Conservation (phyloP, 2,113 vertebrate species). For the Istiophorus platypterus region DNA sequence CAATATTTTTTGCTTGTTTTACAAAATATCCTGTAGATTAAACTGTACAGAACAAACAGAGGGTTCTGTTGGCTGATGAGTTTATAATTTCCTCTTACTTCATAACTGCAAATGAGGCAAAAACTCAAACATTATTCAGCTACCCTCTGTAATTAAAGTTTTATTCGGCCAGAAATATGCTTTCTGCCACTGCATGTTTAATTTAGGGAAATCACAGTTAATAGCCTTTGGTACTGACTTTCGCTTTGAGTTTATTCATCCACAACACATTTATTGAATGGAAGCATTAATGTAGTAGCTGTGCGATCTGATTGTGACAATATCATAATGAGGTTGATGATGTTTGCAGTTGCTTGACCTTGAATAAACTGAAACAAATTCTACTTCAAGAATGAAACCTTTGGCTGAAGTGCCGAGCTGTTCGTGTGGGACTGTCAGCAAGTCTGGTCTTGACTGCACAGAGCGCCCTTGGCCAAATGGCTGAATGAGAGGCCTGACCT, state of each 20-base stretch:
- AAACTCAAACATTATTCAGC: constrained; percentile 75
- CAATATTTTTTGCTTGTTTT: constrained; percentile 85
- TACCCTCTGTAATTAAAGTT: constrained; percentile 73
- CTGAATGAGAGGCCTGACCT: constrained; percentile 32
- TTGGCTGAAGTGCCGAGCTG: constrained; percentile 55
- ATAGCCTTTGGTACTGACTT: constrained; percentile 30
- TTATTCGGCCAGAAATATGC: constrained; percentile 60
- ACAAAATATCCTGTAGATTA: constrained; percentile 81
- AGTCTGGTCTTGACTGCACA: constrained; percentile 49
- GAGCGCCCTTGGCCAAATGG: constrained; percentile 26
- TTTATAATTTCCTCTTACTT: constrained; percentile 73
- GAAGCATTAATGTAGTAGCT: constrained; percentile 42
- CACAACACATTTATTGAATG: constrained; percentile 33
- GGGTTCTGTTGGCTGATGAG: constrained; percentile 62
- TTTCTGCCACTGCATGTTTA: constrained; percentile 49
- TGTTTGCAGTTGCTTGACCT: constrained; percentile 64
- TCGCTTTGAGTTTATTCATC: constrained; percentile 29
- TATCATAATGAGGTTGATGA: constrained; percentile 61
- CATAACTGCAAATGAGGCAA: constrained; percentile 70
- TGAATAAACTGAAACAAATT: constrained; percentile 52
- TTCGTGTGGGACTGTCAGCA: constrained; percentile 56
- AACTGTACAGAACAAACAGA: constrained; percentile 82
- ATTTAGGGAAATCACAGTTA: constrained; percentile 35
- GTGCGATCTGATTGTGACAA: constrained; percentile 49
- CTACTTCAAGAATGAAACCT: constrained; percentile 43